Percentiles rank a stretch among this genome's conserved stretches.
These are phyloP conservation scores for Drosophila ironensis DNA, from an alignment of 1,140 invertebrate genomes.

Conservation along the genomic window DNA sequence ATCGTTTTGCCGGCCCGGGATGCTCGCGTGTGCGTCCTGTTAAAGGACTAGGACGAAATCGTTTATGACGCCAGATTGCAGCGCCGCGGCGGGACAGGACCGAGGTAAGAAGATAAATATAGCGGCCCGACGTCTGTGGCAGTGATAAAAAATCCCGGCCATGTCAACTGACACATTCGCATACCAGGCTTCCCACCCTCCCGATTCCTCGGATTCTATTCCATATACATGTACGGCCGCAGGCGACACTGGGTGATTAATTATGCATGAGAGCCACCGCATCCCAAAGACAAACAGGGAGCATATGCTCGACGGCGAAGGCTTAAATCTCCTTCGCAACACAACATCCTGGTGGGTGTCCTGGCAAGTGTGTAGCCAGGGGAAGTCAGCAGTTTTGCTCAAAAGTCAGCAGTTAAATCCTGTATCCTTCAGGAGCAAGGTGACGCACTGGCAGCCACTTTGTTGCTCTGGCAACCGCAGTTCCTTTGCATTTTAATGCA, in stretches of 20 bases:
- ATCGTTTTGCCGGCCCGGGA: conserved; percentile 17
- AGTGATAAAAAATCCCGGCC: conserved; percentile 68
- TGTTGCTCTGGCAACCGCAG: background rate
- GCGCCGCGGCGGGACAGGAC: background rate
- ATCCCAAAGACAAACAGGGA: conserved; percentile 66
- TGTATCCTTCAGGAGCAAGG: background rate
- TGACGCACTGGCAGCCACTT: too few species aligned
- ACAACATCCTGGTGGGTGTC: background rate
- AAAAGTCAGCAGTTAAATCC: background rate
- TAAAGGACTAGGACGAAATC: conserved; percentile 4
- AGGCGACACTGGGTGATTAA: conserved; percentile 66
- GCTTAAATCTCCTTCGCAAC: conserved; percentile 31
- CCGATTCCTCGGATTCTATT: too few species aligned
- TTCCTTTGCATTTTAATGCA: too few species aligned
- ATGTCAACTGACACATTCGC: conserved; percentile 61
- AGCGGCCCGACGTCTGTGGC: conserved; percentile 37
- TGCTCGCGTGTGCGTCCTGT: background rate
- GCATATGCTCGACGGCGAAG: conserved; percentile 56
- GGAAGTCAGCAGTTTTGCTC: too few species aligned
- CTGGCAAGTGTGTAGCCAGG: too few species aligned
- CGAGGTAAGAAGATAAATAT: conserved; percentile 67
- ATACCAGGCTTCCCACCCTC: background rate
- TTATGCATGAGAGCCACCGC: conserved; percentile 58
- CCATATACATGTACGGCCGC: conserved; percentile 14
- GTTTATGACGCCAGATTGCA: conserved; percentile 38